phyloP scores from a whole-genome alignment of 2,888 invertebrate species.

The Elaeidobius kamerunicus region DNA sequence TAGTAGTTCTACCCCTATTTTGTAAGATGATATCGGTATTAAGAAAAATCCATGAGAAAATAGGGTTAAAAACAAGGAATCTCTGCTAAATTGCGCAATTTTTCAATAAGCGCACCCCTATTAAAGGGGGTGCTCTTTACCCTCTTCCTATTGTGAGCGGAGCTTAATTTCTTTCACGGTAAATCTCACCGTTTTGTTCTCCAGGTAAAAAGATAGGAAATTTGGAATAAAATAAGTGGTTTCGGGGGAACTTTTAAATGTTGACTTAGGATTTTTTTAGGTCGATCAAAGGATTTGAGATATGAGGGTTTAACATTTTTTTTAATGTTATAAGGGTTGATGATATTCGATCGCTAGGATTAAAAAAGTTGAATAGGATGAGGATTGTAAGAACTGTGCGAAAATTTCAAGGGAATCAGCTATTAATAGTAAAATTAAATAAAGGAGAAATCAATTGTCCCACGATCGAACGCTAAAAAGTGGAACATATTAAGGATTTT shows the following conservation, averaged over 20 bases:
- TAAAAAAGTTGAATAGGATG: conserved; percentile 12
- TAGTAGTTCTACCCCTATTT: conserved; percentile 40
- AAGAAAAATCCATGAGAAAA: conserved; percentile 44
- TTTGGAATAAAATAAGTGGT: conserved; percentile 24
- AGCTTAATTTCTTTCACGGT: conserved; percentile 32
- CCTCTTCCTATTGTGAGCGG: conserved; percentile 26
- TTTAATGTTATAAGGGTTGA: conserved; percentile 23
- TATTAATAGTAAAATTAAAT: background rate
- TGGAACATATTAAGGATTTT: too few relatives aligned
- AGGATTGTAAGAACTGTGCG: conserved; percentile 30
- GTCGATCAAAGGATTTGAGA: conserved; percentile 22
- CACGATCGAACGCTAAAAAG: too few relatives aligned
- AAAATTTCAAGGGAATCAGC: conserved; percentile 10
- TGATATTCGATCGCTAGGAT: conserved; percentile 27
- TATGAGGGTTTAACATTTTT: conserved; percentile 11
- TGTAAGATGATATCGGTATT: conserved; percentile 49
- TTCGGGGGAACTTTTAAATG: conserved; percentile 15
- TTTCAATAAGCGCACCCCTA: conserved; percentile 30
- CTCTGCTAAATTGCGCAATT: conserved; percentile 42
- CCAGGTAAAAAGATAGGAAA: conserved; percentile 27
- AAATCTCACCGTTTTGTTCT: conserved; percentile 29
- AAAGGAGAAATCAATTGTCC: conserved; percentile 1
- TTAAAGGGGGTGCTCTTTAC: conserved; percentile 14
- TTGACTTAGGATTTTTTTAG: conserved; percentile 31
- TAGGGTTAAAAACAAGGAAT: conserved; percentile 38